Evolutionary conservation across 2,797 vertebrate genomes (phyloP), one percentile per base, ranked within the genome.

Genomic region (Crenichthys baileyi): DNA sequence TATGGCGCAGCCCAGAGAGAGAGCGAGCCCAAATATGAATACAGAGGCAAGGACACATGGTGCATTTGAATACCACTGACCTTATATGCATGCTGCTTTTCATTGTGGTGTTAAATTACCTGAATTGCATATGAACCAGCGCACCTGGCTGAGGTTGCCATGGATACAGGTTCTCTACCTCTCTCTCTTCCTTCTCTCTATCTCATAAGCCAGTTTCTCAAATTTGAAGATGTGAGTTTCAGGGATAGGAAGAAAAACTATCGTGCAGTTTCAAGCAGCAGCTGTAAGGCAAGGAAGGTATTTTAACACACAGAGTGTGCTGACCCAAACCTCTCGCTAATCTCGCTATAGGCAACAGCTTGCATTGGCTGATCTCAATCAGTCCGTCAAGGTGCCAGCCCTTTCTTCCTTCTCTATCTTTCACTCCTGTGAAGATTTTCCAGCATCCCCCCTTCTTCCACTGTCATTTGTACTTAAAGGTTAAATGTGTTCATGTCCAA

Each of bases 61-160:
- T 6, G 55, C 83, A 90, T 93, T 91, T 93, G 87, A 94, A 94
- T 92, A 91, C 81, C 78, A 44, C 75, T 89, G 92, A 94, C 92
- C 91, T 93, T 90, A 93, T 87, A 78, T 85, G 87, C 89, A 88
- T 88, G 90, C 85, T 92, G 56, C 55, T 90, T 90, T 75, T 93
- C 87, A 89, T 88, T 77, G 81, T 65, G 71, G 75, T 18, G 81
- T 87, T 82, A 88, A 91, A 92, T 91, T 92, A 94, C 92, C 93
- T 92, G 93, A 88, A 88, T 90, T 67, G 82, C 91, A 93, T 91
- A 89, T 89, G 89, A 94, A 90, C 90, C 87, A 79, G 77, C 82
- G 91, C 91, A 92, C 92, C 91, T 95, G 91, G 87, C 71, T 78
- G 79, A 6, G 87, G 94, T 95, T 93, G 91, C 94, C 92, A 94